A percentile compares a stretch with the other conserved stretches of the same genome.
These are phyloP conservation scores for Myiozetetes cayanensis DNA, from an alignment of 2,113 vertebrate species.

Conservation along the genomic window DNA sequence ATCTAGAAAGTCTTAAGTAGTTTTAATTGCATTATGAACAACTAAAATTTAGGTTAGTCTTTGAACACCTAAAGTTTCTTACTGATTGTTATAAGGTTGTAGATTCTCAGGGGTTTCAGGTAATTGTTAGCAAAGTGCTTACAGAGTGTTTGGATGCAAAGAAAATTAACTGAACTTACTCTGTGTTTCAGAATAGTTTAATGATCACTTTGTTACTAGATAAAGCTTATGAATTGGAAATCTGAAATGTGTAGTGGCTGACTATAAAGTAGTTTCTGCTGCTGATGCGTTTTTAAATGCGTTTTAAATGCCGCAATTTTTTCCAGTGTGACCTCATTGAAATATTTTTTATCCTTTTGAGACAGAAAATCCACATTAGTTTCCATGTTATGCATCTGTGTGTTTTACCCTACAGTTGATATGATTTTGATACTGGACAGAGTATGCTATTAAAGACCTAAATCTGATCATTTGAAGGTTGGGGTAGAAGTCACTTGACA, in stretches of 20 bases:
- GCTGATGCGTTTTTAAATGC: constrained; percentile 61
- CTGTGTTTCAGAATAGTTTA: constrained; percentile 69
- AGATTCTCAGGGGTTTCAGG: constrained; percentile 71
- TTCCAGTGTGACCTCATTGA: constrained; percentile 65
- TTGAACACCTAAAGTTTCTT: constrained; percentile 41
- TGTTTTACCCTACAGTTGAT: constrained; percentile 48
- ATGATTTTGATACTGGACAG: constrained; percentile 32
- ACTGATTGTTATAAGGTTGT: constrained; percentile 48
- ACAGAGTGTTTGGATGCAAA: background rate
- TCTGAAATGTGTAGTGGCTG: constrained; percentile 51
- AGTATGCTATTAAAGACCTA: constrained; percentile 54
- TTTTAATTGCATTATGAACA: constrained; percentile 4
- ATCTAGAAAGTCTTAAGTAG: constrained; percentile 25
- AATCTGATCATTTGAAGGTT: constrained; percentile 53
- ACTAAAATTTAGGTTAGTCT: constrained; percentile 11
- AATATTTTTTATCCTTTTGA: constrained; percentile 55
- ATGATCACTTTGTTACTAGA: constrained; percentile 62
- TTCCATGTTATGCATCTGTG: constrained; percentile 30
- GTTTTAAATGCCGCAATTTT: constrained; percentile 56
- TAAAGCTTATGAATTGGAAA: constrained; percentile 53
- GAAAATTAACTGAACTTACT: constrained; percentile 52
- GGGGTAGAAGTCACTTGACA: constrained; percentile 70
- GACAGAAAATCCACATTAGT: constrained; percentile 34
- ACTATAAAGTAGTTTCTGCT: constrained; percentile 66
- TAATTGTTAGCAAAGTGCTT: constrained; percentile 47